Evolutionary conservation across 2,888 invertebrate species (phyloP).

Genomic region (Portevinia maculata): DNA sequence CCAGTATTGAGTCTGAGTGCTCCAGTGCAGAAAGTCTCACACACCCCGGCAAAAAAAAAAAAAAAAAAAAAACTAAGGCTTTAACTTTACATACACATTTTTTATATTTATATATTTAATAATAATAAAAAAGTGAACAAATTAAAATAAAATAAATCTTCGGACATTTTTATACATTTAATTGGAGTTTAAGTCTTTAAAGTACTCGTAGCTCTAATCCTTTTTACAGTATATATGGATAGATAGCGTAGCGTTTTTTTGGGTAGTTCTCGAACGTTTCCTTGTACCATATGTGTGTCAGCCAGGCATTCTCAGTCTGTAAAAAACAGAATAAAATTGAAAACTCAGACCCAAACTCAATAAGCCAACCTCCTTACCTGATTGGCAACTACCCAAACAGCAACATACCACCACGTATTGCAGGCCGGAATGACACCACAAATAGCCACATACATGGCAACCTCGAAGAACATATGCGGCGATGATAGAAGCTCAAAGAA

Average conservation of each 20-base stretch:
- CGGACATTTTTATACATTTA: conserved; percentile 4
- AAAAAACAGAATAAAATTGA: no score
- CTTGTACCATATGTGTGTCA: conserved; percentile 92
- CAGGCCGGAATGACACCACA: conserved; percentile 87
- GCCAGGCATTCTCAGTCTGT: conserved; percentile 88
- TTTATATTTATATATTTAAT: no score
- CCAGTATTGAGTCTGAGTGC: no score
- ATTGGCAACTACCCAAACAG: conserved; percentile 91
- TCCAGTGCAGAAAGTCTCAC: no score
- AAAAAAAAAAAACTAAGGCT: no score
- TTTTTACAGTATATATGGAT: conserved; percentile 88
- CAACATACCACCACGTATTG: conserved; percentile 88
- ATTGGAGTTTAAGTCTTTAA: background rate
- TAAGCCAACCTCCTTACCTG: conserved; percentile 85
- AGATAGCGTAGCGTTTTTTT: conserved; percentile 87
- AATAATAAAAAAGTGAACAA: no score
- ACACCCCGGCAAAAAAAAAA: no score
- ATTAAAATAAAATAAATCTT: no score
- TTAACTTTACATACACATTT: no score
- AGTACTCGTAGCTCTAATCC: background rate
- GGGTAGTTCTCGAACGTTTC: conserved; percentile 89
- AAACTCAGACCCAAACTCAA: no score
- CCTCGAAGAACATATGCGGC: conserved; percentile 92
- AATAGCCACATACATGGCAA: conserved; percentile 88
- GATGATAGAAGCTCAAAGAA: conserved; percentile 91